Evolutionary conservation across 2,888 invertebrate genomes (phyloP).

Genomic region (Plebejus melissa): DNA sequence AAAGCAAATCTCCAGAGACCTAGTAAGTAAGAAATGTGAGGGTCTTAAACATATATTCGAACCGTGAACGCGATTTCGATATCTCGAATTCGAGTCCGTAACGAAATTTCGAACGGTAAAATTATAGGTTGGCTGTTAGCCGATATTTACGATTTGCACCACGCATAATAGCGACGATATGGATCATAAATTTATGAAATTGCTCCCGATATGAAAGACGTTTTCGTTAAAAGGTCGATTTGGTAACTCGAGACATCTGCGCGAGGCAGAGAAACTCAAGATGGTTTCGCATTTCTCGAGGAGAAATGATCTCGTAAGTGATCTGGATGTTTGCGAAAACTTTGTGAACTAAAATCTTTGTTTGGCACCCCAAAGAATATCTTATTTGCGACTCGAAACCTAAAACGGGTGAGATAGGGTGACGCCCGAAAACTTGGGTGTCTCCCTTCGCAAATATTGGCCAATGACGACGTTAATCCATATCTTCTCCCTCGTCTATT

Average conservation of each 20-base stretch:
- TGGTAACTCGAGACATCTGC: neutral
- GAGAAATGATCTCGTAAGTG: neutral
- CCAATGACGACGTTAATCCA: constrained; percentile 60
- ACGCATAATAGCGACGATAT: constrained; percentile 57
- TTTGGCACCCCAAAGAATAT: constrained; percentile 13
- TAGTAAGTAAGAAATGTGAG: neutral
- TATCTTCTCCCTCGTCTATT: constrained; percentile 56
- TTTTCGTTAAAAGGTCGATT: constrained; percentile 37
- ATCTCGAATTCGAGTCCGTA: constrained; percentile 52
- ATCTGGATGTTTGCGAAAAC: constrained; percentile 12
- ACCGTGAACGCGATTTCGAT: constrained; percentile 39
- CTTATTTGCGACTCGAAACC: constrained; percentile 19
- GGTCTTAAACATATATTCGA: constrained; percentile 24
- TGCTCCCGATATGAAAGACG: constrained; percentile 29
- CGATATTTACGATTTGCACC: constrained; percentile 46
- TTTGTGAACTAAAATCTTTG: constrained; percentile 18
- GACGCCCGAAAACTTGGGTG: constrained; percentile 54
- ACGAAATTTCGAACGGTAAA: constrained; percentile 45
- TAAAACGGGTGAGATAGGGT: constrained; percentile 34
- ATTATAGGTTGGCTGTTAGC: constrained; percentile 42
- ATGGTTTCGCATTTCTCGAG: neutral
- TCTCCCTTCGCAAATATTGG: constrained; percentile 51
- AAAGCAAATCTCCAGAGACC: neutral
- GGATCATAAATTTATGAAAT: constrained; percentile 64
- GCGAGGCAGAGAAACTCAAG: neutral